phyloP scores from a whole-genome alignment of 2,888 invertebrate species.

The Allacma fusca region DNA sequence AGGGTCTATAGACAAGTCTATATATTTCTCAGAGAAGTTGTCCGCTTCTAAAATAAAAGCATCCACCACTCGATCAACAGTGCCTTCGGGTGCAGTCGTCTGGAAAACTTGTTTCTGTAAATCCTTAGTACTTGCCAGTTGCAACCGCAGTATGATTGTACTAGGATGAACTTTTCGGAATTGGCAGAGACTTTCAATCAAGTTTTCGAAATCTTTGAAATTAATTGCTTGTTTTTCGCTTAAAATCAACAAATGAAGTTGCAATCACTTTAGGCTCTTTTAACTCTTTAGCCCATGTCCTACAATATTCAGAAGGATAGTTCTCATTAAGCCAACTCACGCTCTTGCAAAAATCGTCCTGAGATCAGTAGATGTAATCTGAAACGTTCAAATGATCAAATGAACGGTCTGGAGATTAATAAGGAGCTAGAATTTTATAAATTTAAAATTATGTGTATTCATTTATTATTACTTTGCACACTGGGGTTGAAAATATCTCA shows the following conservation, averaged over 20 bases:
- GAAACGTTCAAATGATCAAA: background rate
- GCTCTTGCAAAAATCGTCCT: slow-evolving; percentile 13
- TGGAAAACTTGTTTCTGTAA: slow-evolving; percentile 18
- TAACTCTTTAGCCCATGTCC: background rate
- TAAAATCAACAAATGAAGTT: background rate
- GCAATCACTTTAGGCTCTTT: background rate
- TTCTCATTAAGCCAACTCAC: background rate
- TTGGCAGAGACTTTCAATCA: slow-evolving; percentile 17
- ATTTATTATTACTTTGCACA: slow-evolving; percentile 24
- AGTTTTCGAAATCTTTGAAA: slow-evolving; percentile 25
- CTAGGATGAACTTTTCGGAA: slow-evolving; percentile 22
- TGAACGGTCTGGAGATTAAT: background rate
- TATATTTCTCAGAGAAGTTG: background rate
- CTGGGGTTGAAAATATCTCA: slow-evolving; percentile 23
- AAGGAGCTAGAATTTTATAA: background rate
- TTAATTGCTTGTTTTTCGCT: slow-evolving; percentile 23
- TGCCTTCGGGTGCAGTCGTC: slow-evolving; percentile 27
- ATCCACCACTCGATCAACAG: slow-evolving; percentile 36
- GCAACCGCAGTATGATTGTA: slow-evolving; percentile 7
- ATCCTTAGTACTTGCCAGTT: background rate
- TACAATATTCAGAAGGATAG: background rate
- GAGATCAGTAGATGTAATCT: slow-evolving; percentile 25
- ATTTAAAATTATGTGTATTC: background rate
- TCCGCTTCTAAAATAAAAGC: slow-evolving; percentile 29
- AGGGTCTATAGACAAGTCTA: slow-evolving; percentile 18